Evolutionary conservation across 1,140 invertebrate genomes (phyloP), one percentile per base, ranked within the genome.

Genomic region (Saxidomus purpurata): DNA sequence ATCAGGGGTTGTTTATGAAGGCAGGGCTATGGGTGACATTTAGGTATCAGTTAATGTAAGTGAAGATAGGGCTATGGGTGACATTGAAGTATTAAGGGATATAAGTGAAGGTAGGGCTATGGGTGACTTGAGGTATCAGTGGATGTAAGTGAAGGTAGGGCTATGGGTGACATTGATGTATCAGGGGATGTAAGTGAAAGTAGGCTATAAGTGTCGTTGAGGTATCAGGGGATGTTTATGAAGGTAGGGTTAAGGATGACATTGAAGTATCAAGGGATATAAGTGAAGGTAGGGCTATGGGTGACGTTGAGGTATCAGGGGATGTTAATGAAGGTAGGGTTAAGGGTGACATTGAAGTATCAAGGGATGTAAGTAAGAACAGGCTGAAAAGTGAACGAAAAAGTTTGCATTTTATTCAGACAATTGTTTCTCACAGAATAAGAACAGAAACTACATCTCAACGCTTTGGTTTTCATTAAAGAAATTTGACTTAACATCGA

Each of bases 401-500:
- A 17, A 36, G 11, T 47, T 77, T n/a, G 8, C 8, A 13, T 61
- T 77, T 77, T 77, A 47, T 31, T 77, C 43, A 19, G 74, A 77
- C 28, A 77, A 80, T 43, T 55, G 49, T 55, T 80, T 3, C 31
- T 34, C 22, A 2, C 17, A 80, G 28, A 55, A 80, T 8, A 55
- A 52, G 19, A 52, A 52, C 25, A 80, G 28, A 8, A 55, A 11
- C 17, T 55, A 55, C 36, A 8, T 55, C 22, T 55, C 47, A 31
- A 52, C 36, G 77, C 47, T 80, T 34, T 80, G 19, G 43, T 55
- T 55, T 36, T 80, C n/a, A 22, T 31, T 80, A 6, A 28, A 13
- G 8, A 55, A 80, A 55, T 80, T 80, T 59, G 28, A 25, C n/a
- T 13, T 80, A 28, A 49, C n/a, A 25, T 80, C 77, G 11, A 80